Evolutionary conservation across 2,113 vertebrate species (phyloP), one percentile per base, ranked within the genome.

Genomic region (Thamnaconus septentrionalis): DNA sequence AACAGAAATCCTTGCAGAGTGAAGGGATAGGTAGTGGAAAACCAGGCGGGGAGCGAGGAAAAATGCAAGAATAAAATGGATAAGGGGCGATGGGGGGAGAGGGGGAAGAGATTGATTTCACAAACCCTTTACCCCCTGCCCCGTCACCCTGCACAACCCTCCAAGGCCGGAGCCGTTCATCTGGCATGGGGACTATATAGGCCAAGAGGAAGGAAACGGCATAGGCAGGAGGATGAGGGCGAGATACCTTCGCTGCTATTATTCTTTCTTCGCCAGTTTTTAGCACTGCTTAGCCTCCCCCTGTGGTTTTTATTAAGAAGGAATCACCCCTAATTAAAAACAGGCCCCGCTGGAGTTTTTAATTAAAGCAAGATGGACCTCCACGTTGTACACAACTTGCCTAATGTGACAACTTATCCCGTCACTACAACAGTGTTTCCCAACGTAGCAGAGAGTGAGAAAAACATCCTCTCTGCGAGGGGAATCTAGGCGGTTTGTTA

Each of bases 301-400:
- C 83, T 84, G 88, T 91, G 92, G 87, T 92, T 93, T 91, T 90
- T 86, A 91, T 91, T 90, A 91, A 83, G 85, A 89, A 92, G 87
- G 89, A 93, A 92, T 92, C 91, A 92, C 91, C 81, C 69, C 68
- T 88, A 87, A 93, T 93, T 89, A 90, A 88, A 92, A 82, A 85
- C 92, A 92, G 87, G 89, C 77, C 18, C 74, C 80, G 66, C 85
- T 81, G 67, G 71, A 88, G 81, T 78, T 89, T 90, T 89, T 92
- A 93, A 93, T 92, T 90, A 83, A 88, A 91, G 61, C 91, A 92
- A 92, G 91, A 88, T 93, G 92, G 91, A 93, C 92, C 91, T 92
- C 92, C 91, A 73, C 76, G 91, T 83, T 83, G 89, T 81, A 84
- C 88, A 89, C 86, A 87, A 88, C 84, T 77, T 81, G 81, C 89